These are phyloP conservation scores for Platygyra sinensis DNA, from an alignment of 64 coral and sea anemone species.

Conservation along the genomic window DNA sequence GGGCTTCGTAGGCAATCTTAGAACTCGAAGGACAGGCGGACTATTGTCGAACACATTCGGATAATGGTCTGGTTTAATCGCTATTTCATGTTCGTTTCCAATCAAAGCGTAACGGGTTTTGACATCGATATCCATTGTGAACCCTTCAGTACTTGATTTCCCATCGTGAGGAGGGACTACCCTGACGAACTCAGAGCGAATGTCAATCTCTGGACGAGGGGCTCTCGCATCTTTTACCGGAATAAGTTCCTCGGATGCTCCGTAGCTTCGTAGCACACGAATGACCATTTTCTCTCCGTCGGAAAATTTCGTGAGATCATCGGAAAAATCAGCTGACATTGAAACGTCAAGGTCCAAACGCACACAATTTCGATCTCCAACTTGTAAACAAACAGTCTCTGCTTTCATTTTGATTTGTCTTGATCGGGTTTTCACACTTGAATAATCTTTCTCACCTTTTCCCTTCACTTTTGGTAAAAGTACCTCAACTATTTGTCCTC, in stretches of 20 bases:
- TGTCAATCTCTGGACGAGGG: background rate
- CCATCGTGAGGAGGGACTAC: background rate
- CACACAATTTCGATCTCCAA: background rate
- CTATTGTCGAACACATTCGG: background rate
- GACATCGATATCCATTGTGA: background rate
- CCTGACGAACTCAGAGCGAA: background rate
- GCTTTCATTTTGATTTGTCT: background rate
- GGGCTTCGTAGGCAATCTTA: background rate
- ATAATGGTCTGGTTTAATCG: background rate
- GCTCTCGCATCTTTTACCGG: background rate
- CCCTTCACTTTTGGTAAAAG: background rate
- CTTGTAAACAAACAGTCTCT: slow-evolving; percentile 26
- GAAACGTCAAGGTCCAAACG: background rate
- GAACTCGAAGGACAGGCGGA: background rate
- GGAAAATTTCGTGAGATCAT: slow-evolving; percentile 16
- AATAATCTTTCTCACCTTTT: background rate
- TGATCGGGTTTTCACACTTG: background rate
- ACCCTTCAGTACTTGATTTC: background rate
- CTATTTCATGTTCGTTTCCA: background rate
- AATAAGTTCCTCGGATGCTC: background rate
- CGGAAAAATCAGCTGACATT: background rate
- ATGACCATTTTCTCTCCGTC: background rate
- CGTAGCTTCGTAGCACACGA: background rate
- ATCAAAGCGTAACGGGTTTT: background rate
- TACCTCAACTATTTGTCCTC: slow-evolving; percentile 2